Percentiles rank a stretch among this genome's conserved stretches.
Evolutionary conservation across 1,140 invertebrate genomes (phyloP).

Genomic region (Drosophila kohkoa): DNA sequence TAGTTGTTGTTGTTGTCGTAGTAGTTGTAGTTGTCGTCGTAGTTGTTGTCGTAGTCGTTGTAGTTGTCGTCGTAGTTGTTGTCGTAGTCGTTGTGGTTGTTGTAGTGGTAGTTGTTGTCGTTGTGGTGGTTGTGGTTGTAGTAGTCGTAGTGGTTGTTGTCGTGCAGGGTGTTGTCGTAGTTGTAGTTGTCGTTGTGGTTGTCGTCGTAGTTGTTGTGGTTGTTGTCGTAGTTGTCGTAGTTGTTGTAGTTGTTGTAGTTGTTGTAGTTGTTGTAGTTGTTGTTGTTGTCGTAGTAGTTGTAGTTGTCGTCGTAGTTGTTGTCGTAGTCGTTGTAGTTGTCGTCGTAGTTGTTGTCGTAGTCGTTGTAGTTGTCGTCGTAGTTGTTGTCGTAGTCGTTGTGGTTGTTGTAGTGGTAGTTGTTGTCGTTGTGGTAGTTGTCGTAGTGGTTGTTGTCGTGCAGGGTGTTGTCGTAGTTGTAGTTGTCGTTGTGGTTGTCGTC

Average conservation of each 20-base stretch:
- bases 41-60: background rate
- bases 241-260: background rate
- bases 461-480: background rate
- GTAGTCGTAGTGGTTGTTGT: slow-evolving; percentile 20
- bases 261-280: slow-evolving; percentile 1
- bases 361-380: background rate
- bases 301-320: background rate
- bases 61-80: background rate
- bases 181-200: slow-evolving; percentile 25
- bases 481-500: background rate
- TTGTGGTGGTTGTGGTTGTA: background rate
- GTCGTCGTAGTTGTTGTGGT: background rate
- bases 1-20: no score
- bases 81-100: background rate
- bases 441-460: slow-evolving; percentile 7
- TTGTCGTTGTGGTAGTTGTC: background rate
- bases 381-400: background rate
- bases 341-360: slow-evolving; percentile 4
- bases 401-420: background rate
- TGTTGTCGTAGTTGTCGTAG: background rate
- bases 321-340: slow-evolving; percentile 13
- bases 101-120: slow-evolving; percentile 6
- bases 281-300: slow-evolving; percentile 11
- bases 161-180: slow-evolving; percentile 10
- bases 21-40: no score